A percentile compares a stretch with the other conserved stretches of the same genome.
Evolutionary conservation across 2,797 vertebrate genomes (phyloP).

Genomic region (Gadopsis marmoratus): DNA sequence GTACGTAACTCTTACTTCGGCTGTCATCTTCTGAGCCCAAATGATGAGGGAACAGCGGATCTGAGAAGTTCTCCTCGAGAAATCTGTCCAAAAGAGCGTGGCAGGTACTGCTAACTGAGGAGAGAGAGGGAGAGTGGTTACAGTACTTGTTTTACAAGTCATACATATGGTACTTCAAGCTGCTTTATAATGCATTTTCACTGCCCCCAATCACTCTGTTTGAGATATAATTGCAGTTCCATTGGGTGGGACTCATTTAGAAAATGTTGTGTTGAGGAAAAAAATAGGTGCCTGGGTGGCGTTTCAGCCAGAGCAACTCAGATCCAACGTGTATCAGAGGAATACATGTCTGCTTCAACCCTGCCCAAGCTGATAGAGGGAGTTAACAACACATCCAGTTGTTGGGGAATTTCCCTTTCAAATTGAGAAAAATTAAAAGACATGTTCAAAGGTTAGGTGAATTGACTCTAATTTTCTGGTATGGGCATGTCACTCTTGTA

Average conservation of each 20-base stretch:
- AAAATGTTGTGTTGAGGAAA: background rate
- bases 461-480: background rate
- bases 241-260: background rate
- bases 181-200: background rate
- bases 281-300: background rate
- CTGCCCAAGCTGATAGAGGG: too few species aligned
- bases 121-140: conserved; percentile 31
- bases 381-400: background rate
- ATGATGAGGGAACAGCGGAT: conserved; percentile 56
- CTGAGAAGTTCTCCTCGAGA: conserved; percentile 63
- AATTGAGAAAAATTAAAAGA: background rate
- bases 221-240: background rate
- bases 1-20: conserved; percentile 66
- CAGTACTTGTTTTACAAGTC: background rate
- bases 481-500: background rate
- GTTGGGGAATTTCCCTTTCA: background rate
- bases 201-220: background rate
- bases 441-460: background rate
- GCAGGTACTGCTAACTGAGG: conserved; percentile 71
- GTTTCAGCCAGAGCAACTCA: background rate
- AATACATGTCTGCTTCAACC: background rate
- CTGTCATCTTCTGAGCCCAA: conserved; percentile 59
- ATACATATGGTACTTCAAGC: conserved; percentile 6
- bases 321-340: background rate
- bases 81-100: conserved; percentile 65